Conservation (phyloP, 53 echinoderm and acorn worm genomes). For the Stichopus horrens region DNA sequence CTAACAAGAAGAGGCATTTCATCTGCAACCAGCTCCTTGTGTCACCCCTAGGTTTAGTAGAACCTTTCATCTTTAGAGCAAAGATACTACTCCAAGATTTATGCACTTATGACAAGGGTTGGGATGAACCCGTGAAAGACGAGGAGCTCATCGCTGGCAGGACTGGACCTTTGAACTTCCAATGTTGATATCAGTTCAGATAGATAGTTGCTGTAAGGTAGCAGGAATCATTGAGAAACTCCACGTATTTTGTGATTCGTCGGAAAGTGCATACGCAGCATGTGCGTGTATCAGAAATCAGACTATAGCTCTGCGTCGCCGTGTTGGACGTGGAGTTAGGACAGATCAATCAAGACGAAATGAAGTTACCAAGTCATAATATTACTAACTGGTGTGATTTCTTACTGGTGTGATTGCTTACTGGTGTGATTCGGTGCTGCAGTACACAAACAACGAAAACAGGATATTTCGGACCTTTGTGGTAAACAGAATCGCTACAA, state of each 20-base stretch:
- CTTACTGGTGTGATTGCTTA: slow-evolving; percentile 54
- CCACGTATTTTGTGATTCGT: slow-evolving; percentile 50
- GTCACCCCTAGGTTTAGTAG: slow-evolving; percentile 21
- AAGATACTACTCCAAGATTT: slow-evolving; percentile 37
- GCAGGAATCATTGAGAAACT: background rate
- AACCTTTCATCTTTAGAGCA: slow-evolving; percentile 9
- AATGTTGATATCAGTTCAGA: background rate
- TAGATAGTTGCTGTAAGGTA: slow-evolving; percentile 18
- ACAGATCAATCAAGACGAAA: slow-evolving; percentile 1
- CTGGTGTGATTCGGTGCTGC: slow-evolving; percentile 60
- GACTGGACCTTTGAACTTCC: slow-evolving; percentile 18
- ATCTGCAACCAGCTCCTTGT: slow-evolving; percentile 13
- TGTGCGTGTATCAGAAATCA: slow-evolving; percentile 28
- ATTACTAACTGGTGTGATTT: slow-evolving; percentile 45
- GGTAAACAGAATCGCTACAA: slow-evolving; percentile 40
- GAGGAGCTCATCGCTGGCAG: background rate
- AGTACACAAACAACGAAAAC: slow-evolving; percentile 58
- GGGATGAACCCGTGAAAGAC: background rate
- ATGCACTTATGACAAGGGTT: background rate
- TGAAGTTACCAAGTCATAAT: slow-evolving; percentile 21
- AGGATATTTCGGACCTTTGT: slow-evolving; percentile 57
- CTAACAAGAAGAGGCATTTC: slow-evolving; percentile 17
- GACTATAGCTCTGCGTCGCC: slow-evolving; percentile 48
- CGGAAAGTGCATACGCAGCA: slow-evolving; percentile 52
- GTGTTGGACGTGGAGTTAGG: slow-evolving; percentile 1